These are phyloP conservation scores for Camponotus fellah DNA, from an alignment of 2,888 invertebrate genomes.

Conservation along the genomic window DNA sequence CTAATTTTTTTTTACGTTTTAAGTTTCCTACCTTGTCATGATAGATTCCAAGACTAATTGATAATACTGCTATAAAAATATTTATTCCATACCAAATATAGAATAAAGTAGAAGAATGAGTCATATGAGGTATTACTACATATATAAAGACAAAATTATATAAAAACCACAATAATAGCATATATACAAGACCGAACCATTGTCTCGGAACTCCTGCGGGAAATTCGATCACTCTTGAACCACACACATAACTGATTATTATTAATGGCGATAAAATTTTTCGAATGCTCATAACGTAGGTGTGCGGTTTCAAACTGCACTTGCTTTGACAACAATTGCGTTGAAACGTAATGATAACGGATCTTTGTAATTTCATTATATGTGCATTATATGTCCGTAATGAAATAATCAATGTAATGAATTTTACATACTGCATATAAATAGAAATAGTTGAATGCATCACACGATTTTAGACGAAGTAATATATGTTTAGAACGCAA, in stretches of 20 bases:
- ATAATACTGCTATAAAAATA: background rate
- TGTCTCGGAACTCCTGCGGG: background rate
- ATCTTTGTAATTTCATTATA: background rate
- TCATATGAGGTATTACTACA: background rate
- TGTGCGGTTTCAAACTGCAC: background rate
- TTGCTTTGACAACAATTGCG: background rate
- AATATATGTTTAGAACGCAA: background rate
- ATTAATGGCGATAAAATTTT: conserved; percentile 4
- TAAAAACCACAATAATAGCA: background rate
- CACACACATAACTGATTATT: background rate
- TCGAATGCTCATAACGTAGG: background rate
- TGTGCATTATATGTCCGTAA: background rate
- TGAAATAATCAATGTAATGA: conserved; percentile 13
- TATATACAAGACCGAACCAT: background rate
- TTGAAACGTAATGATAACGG: background rate
- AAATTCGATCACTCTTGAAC: background rate
- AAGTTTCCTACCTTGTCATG: conserved; percentile 9
- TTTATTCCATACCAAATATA: background rate
- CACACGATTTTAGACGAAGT: background rate
- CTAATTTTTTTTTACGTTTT: background rate
- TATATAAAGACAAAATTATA: background rate
- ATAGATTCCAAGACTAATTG: background rate
- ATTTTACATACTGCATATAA: background rate
- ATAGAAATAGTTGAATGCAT: background rate
- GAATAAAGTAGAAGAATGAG: background rate